Evolutionary conservation across 2,797 vertebrate genomes (phyloP).

Genomic region (Lepus oiostolus): DNA sequence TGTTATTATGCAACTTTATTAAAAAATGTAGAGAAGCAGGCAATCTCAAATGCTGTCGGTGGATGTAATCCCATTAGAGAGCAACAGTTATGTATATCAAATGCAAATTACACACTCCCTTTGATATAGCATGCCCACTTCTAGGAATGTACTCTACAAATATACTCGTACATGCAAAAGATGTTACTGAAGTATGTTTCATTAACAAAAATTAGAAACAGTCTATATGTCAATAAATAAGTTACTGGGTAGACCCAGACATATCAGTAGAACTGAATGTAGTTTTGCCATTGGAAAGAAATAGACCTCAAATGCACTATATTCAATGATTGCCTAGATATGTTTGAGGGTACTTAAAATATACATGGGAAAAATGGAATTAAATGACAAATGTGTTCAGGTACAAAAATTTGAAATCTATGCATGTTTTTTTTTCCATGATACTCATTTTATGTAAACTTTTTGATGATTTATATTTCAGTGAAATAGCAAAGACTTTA

Average conservation of each 20-base stretch:
- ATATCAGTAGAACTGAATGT: background rate
- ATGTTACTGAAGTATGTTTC: background rate
- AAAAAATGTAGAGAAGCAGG: background rate
- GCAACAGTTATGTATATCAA: background rate
- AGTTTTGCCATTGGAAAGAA: conserved; percentile 22
- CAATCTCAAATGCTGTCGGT: background rate
- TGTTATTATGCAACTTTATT: background rate
- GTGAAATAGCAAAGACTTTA: conserved; percentile 16
- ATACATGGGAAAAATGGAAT: no score
- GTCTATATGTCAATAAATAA: background rate
- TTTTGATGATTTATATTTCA: background rate
- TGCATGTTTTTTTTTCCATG: no score
- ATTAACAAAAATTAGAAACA: background rate
- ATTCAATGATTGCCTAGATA: background rate
- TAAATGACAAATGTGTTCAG: no score
- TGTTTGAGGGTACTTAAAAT: no score
- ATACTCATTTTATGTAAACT: no score
- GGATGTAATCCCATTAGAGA: background rate
- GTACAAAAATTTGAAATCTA: no score
- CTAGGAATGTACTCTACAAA: background rate
- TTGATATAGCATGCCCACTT: background rate
- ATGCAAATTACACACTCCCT: background rate
- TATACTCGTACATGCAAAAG: background rate
- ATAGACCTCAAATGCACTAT: background rate
- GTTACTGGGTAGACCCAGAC: background rate